Evolutionary conservation across 2,113 vertebrate species (phyloP), one percentile per base, ranked within the genome.

Genomic region (Syngnathus typhle): DNA sequence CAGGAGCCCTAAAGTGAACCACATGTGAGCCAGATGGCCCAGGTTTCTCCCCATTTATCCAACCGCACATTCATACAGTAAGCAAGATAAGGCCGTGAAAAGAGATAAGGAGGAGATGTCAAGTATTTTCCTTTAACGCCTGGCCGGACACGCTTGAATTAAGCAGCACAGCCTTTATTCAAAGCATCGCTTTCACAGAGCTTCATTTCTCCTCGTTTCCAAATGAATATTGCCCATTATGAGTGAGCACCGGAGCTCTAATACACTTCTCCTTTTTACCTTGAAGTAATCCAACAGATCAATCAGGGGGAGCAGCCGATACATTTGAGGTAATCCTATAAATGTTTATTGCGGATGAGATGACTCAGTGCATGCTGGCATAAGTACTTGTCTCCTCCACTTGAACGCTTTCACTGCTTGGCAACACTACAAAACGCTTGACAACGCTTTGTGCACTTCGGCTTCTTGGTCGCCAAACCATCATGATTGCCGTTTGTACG

Each of bases 281-380:
- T 70, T 47, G 46, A 55, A 65, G 52, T 44, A 59, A 60, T 43
- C 60, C 63, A 65, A 60, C 67, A 67, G 69, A 71, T 27, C n/a
- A 41, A 80, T 83, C 69, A 81, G 78, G 71, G 46, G 51, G 39
- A 77, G 64, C n/a, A 70, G 75, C 64, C 60, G 64, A 61, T 65
- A 54, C 68, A 66, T 74, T 73, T 65, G 58, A 63, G 67, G 64
- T 80, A 69, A 78, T 78, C 74, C 75, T 69, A 41, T 64, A 61
- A 80, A 80, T 76, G 66, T 82, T 84, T 82, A 69, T 69, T 32
- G 60, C 64, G 65, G 71, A 73, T 13, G 6, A 73, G 62, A 77
- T 70, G 72, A 75, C 71, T 47, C 66, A 61, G 58, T 74, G 70
- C 59, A 23, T 60, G 60, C 46, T 18, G 38, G 55, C 78, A 69